phyloP scores from a whole-genome alignment of 2,797 vertebrate species.

The Sebastes itinus region DNA sequence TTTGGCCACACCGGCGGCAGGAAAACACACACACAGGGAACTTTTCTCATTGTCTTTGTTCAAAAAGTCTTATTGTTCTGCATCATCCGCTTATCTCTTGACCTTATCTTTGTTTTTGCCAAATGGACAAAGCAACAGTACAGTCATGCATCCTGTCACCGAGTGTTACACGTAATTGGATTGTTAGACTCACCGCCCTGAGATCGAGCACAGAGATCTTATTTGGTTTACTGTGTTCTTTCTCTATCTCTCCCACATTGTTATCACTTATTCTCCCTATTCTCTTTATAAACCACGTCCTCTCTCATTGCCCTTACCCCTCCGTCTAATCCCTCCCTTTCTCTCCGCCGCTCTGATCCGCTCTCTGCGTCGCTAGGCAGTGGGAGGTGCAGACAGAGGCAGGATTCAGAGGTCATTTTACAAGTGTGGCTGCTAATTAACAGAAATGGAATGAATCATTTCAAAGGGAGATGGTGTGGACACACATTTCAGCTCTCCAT shows the following conservation, averaged over 20 bases:
- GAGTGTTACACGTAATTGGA: constrained; percentile 57
- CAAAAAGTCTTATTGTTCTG: constrained; percentile 36
- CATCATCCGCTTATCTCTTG: constrained; percentile 41
- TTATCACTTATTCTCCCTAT: constrained; percentile 37
- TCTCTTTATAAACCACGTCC: constrained; percentile 35
- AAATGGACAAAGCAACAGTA: constrained; percentile 63
- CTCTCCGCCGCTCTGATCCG: constrained; percentile 14
- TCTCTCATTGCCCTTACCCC: constrained; percentile 27
- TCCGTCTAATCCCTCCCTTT: constrained; percentile 45
- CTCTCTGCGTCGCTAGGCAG: constrained; percentile 40
- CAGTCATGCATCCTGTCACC: constrained; percentile 55
- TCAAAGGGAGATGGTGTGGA: constrained; percentile 65
- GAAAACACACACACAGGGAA: neutral
- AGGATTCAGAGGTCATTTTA: constrained; percentile 73
- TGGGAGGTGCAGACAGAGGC: constrained; percentile 43
- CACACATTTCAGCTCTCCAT: constrained; percentile 42
- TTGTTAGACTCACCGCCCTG: constrained; percentile 43
- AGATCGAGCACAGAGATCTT: constrained; percentile 42
- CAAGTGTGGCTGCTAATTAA: constrained; percentile 78
- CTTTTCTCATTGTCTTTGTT: constrained; percentile 25
- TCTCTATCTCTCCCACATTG: constrained; percentile 15
- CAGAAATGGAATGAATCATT: constrained; percentile 65
- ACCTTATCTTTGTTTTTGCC: constrained; percentile 56
- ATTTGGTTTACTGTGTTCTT: constrained; percentile 37
- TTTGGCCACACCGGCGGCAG: neutral